Evolutionary conservation across 2,113 vertebrate genomes (phyloP), one percentile per base, ranked within the genome.

Genomic region (Chelonoidis abingdonii): DNA sequence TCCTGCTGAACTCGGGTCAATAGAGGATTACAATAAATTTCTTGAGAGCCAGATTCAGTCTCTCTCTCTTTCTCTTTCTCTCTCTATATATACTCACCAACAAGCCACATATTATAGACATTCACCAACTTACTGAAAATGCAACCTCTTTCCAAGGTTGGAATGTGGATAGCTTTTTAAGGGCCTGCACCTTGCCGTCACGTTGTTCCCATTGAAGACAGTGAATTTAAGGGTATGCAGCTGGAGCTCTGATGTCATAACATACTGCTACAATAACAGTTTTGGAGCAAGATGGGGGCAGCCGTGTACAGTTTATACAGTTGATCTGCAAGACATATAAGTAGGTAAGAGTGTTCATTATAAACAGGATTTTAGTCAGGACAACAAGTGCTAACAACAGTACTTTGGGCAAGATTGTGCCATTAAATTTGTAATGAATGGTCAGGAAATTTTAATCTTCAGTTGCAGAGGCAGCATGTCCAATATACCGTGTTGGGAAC

Each of bases 191-290:
- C 88, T 76, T 53, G 21, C 78, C 9, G 5, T 4, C 1, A 25
- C 11, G 11, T 52, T 80, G 4, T 38, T 95, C 44, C 35, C 83
- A 89, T 31, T 1, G 2, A 52, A 91, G 52, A 52, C 31, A 10
- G 50, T 59, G 27, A 22, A n/a, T 16, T 16, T 35, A 12, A 1
- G 2, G 81, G 93, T 54, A 76, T n/a, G n/a, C 27, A 54, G 10
- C 81, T 52, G 35, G 31, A 3, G 2, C 52, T 1, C 0, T 83
- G 54, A 57, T 0, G 3, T 89, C n/a, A 29, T 76, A 44, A 44
- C 21, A 76, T 62, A 35, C 14, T 62, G 57, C 59, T 75, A 75
- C 38, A 11, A 11, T 75, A 75, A 75, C 69, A 75, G n/a, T 75
- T 75, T 75, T 75, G 69, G 69, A 75, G 24, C 21, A 24, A 75